Conservation (phyloP, 1,140 invertebrate species). For the Musca domestica region DNA sequence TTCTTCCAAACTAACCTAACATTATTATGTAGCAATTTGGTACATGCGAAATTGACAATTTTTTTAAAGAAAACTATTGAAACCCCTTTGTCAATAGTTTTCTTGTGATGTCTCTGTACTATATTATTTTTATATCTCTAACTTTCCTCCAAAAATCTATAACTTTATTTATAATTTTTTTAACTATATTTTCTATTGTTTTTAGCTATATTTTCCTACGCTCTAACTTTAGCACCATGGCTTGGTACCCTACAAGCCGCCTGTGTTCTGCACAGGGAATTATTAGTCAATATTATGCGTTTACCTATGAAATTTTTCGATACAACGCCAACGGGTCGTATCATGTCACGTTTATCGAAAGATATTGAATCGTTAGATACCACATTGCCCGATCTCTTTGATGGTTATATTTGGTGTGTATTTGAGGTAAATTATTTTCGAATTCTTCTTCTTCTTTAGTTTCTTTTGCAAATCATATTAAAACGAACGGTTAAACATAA, state of each 20-base stretch:
- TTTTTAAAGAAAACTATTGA: neutral
- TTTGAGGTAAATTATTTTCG: constrained; percentile 67
- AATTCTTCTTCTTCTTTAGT: neutral
- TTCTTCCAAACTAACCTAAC: constrained; percentile 27
- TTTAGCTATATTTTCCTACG: constrained; percentile 67
- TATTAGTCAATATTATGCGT: constrained; percentile 71
- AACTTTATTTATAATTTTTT: neutral
- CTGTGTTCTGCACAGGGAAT: constrained; percentile 68
- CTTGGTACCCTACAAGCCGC: constrained; percentile 74
- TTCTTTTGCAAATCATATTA: neutral
- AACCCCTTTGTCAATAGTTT: neutral
- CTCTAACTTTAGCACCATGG: constrained; percentile 68
- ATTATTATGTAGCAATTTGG: constrained; percentile 20
- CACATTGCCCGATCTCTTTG: constrained; percentile 57
- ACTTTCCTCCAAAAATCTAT: too few relatives aligned
- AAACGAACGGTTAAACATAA: too few relatives aligned
- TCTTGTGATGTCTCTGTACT: neutral
- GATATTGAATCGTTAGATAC: constrained; percentile 71
- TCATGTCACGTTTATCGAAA: constrained; percentile 75
- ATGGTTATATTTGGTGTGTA: constrained; percentile 68
- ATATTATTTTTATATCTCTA: too few relatives aligned
- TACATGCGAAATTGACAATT: neutral
- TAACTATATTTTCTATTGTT: constrained; percentile 38
- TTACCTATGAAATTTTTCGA: constrained; percentile 77
- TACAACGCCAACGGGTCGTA: constrained; percentile 71